phyloP scores from a whole-genome alignment of 92 coral and sea anemone species.

The Metridium senile region DNA sequence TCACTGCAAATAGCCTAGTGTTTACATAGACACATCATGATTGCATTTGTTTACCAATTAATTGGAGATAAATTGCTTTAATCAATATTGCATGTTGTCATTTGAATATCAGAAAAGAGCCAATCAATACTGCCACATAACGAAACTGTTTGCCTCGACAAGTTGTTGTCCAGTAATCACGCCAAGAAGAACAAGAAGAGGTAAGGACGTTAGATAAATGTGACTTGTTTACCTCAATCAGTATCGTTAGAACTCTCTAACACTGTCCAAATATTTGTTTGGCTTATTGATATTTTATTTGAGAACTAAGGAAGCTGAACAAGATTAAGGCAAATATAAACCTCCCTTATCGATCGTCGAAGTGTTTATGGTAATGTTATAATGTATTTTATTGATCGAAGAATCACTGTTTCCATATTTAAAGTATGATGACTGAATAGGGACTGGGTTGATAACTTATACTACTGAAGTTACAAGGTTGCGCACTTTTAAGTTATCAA shows the following conservation, averaged over 20 bases:
- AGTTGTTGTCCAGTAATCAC: conserved; percentile 5
- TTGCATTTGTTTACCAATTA: neutral
- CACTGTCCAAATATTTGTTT: conserved; percentile 16
- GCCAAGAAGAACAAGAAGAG: conserved; percentile 2
- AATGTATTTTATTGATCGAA: neutral
- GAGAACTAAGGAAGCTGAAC: conserved; percentile 10
- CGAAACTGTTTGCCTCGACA: neutral
- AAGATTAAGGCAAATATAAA: neutral
- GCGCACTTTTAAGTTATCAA: neutral
- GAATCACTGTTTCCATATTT: neutral
- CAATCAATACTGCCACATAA: conserved; percentile 6
- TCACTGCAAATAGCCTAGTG: conserved; percentile 7
- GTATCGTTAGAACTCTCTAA: neutral
- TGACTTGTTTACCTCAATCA: neutral
- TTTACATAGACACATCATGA: conserved; percentile 33
- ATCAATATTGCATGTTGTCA: conserved; percentile 19
- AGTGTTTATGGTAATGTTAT: too few species aligned
- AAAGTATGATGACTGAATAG: too few species aligned
- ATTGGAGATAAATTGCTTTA: conserved; percentile 14
- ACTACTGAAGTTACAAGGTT: neutral
- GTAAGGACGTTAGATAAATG: conserved; percentile 6
- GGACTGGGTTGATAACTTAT: neutral
- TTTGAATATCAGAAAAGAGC: neutral
- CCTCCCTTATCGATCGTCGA: neutral
- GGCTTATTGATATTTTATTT: neutral